Base-by-base conservation (phyloP, 2,888 invertebrate genomes). In the Hirtodrosophila trivittata region DNA sequence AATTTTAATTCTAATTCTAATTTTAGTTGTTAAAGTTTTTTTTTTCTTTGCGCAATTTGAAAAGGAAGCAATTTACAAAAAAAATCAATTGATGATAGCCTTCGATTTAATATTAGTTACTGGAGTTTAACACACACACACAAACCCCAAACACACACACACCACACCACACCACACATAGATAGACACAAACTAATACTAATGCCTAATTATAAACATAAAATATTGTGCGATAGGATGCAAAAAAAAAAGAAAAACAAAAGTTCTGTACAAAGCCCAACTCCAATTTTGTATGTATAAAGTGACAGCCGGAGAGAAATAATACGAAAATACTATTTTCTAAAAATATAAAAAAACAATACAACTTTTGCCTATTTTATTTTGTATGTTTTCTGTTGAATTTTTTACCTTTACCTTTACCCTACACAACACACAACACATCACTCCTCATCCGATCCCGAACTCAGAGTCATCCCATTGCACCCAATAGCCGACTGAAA, bases 251-350 rank as follows among this genome's bases (percentile, higher is more conserved):
- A 21, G 18, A 5, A 21, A 21, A 21, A 5, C 54, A 62, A 52
- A 81, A 64, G 66, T 69, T 70, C 66, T 82, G 82, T 82, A 82
- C 87, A 82, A 82, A 85, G 86, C 70, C 81, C 72, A 75, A 77
- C 85, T 86, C 87, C 75, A 82, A 86, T 81, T 76, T 69, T 86
- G 66, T 73, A 72, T 86, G 72, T 82, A 83, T 59, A 83, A 77
- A 77, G 58, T 51, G 54, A 81, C 58, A 64, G 58, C 41, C 54
- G 51, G 57, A 76, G 54, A 57, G 26, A 58, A 58, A 58, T 55
- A 41, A 64, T 67, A 52, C 54, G 75, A 81, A 81, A 84, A 77
- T 65, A 59, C 47, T 78, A 86, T 86, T 86, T 80, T 83, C 80
- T 60, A 83, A 80, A 80, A 80, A 81, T 85, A 82, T 78, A 81